Conservation (phyloP, 1,140 invertebrate species). For the Laupala kohalensis region DNA sequence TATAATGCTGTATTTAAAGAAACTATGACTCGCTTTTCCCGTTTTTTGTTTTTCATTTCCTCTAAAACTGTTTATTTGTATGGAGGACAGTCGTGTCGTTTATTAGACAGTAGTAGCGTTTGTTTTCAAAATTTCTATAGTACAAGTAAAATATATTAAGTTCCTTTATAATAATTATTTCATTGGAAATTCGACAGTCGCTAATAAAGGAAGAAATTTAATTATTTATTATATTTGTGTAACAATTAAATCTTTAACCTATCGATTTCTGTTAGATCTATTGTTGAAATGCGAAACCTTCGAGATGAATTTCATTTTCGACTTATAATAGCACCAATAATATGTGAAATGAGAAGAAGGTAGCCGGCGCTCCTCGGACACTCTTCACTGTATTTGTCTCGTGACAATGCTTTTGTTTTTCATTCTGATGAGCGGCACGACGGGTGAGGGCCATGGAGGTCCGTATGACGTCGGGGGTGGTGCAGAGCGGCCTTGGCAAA, state of each 20-base stretch:
- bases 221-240: no score
- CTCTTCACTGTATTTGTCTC: background rate
- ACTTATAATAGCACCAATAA: background rate
- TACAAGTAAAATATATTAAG: no score
- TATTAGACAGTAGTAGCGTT: no score
- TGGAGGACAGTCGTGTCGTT: no score
- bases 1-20: no score
- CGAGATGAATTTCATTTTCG: background rate
- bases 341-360: background rate
- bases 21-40: no score
- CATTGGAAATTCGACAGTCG: no score
- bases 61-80: no score
- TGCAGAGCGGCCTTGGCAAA: background rate
- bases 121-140: no score
- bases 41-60: no score
- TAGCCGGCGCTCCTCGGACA: background rate
- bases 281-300: background rate
- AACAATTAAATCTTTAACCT: background rate
- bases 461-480: background rate
- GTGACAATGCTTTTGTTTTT: background rate
- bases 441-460: background rate
- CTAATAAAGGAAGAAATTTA: no score
- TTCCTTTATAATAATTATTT: no score
- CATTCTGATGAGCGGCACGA: background rate
- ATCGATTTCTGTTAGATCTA: background rate